Evolutionary conservation across 2,797 vertebrate genomes (phyloP), one percentile per base, ranked within the genome.

Genomic region (Crotalus adamanteus): DNA sequence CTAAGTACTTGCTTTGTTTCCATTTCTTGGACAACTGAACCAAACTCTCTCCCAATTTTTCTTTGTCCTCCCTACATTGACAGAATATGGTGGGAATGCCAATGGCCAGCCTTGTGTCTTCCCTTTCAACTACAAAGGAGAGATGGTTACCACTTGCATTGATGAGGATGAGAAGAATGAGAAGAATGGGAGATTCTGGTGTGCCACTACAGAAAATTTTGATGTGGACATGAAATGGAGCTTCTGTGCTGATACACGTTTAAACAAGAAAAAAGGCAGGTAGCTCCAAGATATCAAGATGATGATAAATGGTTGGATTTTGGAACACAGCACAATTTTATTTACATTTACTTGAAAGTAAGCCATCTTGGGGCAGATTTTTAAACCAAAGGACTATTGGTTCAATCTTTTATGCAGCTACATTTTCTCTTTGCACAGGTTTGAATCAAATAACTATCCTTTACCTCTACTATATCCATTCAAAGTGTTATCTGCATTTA

Each of bases 121-220:
- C 18, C 69, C 31, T 78, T 78, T 78, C 69, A 78, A 78, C 18
- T 78, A 78, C 7, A 78, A 78, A 78, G 69, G 31, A 1, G 31
- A 22, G 3, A 31, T 0, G 6, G 14, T 73, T 73, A 37, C 69
- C 6, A 73, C 69, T 73, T 73, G 69, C 69, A 22, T 78, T 78
- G 69, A 78, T 42, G 69, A 78, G 69, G 69, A 78, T 42, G 31
- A 78, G 31, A 78, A n/a, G 37, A 89, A 78, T 92, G 88, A 83
- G 18, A 26, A 9, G 4, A 83, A 25, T 57, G 86, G 60, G 69
- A 69, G 37, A 28, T 86, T 53, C 28, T 92, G 91, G 93, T 92
- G 91, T 73, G 73, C 92, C 59, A 86, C 91, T 0, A 89, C 93
- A 31, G 13, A 57, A 2, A 69, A 91, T 53, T 93, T 86, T 86